Evolutionary conservation across 1,140 invertebrate species (phyloP), one percentile per base, ranked within the genome.

Genomic region (Contarinia nasturtii): DNA sequence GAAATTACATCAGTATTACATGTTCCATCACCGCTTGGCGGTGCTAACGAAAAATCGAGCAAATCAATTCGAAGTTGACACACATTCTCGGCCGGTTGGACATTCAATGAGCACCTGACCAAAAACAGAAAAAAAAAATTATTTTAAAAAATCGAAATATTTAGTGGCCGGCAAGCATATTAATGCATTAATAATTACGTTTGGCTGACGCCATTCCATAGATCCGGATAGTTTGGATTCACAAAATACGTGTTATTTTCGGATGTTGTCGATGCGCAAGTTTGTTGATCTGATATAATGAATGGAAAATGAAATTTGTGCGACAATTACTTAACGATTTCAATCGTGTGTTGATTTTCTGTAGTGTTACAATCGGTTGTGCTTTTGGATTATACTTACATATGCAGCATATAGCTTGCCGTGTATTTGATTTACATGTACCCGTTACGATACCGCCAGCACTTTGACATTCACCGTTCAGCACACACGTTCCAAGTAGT

Each of bases 191-290:
- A 42, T 42, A 42, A 44, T 44, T 44, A 44, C 43, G 11, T 17
- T 8, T 19, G 12, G 10, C 21, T 38, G 17, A 14, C 43, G 1
- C 76, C 79, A 1, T 67, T 64, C 55, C 76, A 80, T 0, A 75
- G 69, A 2, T 67, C 69, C 1, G 80, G 80, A 65, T 79, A 85
- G 2, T 72, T 74, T 1, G 73, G 74, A 61, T 79, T 88, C 2
- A 77, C 73, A 59, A 88, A 89, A 57, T 88, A 87, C 0, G 84
- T 88, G 48, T 86, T 84, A 54, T 88, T 88, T 38, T 77, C 67
- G 18, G 72, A 72, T 1, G 82, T 78, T 0, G 70, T 72, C 8
- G 69, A 66, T 4, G 81, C 80, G 54, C 82, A 86, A 0, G 70
- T 65, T 51, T 71, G 70, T 52, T 78, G 72, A 60, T 83, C 82